Base-by-base conservation (phyloP, 1,140 invertebrate genomes). In the Eufriesea mexicana region DNA sequence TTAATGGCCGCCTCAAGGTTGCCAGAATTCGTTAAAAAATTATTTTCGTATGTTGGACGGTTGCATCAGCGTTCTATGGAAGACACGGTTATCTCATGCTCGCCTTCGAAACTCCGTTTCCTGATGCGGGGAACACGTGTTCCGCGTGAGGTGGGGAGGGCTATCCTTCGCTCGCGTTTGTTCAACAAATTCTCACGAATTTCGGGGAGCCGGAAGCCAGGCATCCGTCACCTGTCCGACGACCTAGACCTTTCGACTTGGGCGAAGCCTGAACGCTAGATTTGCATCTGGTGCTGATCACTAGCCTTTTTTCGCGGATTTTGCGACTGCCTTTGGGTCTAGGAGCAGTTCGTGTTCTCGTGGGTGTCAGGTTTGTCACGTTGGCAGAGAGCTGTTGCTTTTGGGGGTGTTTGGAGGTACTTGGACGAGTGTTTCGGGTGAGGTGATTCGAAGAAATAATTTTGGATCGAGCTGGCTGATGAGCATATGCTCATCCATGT, bases 231-330 rank as follows among this genome's bases (percentile, higher is more conserved):
- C 70, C 25, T n/a, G 57, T 59, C 72, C 20, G 57, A 42, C 82
- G 92, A 92, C 92, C 92, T 93, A 93, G 92, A 93, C 92, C 92
- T 93, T 93, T 93, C 85, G 80, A 82, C 83, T 67, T 35, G 68
- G 59, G 5, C 62, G 85, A 74, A 81, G 79, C 86, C 83, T 80
- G 87, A 87, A 83, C 68, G 61, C 73, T 64, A 83, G 35, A 90
- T 91, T 92, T 90, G 84, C 90, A 91, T 90, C 59, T 79, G 76
- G 90, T 86, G 85, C 75, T 71, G 85, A 73, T 42, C 28, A 18
- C 64, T 59, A 70, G 74, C 61, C 83, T 82, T 86, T 84, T 80
- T 75, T 72, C 55, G 51, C 49, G 5, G 5, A n/a, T 47, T 28
- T 67, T n/a, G 83, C 83, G 25, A 23, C 28, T 28, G 1, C 4